Percentiles rank a stretch among this genome's conserved stretches.
These are phyloP conservation scores for Calameuta filiformis DNA, from an alignment of 2,888 invertebrate genomes.

Conservation along the genomic window DNA sequence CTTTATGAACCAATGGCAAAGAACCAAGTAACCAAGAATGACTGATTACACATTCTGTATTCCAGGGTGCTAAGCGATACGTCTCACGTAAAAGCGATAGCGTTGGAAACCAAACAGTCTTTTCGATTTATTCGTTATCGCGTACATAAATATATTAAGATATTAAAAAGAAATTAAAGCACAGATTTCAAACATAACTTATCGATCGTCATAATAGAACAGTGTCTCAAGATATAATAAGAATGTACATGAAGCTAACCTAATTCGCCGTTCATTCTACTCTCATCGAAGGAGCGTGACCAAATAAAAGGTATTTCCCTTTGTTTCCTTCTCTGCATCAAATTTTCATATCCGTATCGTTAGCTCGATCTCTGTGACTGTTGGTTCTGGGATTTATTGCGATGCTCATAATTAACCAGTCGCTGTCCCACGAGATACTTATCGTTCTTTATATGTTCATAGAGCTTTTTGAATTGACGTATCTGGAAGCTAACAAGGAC, in stretches of 20 bases:
- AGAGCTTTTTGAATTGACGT: constrained; percentile 91
- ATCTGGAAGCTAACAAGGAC: constrained; percentile 86
- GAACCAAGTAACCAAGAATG: background rate
- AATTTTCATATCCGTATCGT: constrained; percentile 25
- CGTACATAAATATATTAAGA: constrained; percentile 56
- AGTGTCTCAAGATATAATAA: constrained; percentile 28
- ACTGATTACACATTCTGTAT: background rate
- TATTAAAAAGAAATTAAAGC: constrained; percentile 48
- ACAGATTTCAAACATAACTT: constrained; percentile 39
- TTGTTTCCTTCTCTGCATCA: background rate
- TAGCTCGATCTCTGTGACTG: constrained; percentile 50
- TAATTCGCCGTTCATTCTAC: constrained; percentile 25
- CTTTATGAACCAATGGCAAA: background rate
- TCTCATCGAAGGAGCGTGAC: constrained; percentile 10
- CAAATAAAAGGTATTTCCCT: constrained; percentile 3
- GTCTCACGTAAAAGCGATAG: constrained; percentile 6
- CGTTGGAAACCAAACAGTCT: constrained; percentile 47
- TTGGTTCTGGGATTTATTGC: constrained; percentile 70
- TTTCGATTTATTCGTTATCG: constrained; percentile 50
- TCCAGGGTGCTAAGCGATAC: constrained; percentile 30
- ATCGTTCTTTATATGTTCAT: constrained; percentile 99
- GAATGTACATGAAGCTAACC: constrained; percentile 54
- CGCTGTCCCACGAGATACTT: constrained; percentile 97
- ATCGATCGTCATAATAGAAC: constrained; percentile 32
- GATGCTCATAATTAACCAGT: constrained; percentile 95